Conservation (phyloP, 2,797 vertebrate species). For the Argentina silus region DNA sequence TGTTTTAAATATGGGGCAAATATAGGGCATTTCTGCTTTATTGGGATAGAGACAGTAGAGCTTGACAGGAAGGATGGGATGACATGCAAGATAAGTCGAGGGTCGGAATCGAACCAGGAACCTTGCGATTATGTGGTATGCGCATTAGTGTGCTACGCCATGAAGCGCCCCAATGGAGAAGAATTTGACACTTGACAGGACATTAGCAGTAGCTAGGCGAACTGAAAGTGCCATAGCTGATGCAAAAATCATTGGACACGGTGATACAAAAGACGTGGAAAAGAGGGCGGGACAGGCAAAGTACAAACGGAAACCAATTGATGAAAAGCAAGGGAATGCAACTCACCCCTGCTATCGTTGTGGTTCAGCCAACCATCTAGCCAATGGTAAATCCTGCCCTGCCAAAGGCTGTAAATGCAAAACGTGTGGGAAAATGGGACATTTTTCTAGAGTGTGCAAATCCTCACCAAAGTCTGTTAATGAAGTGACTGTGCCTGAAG, state of each 20-base stretch:
- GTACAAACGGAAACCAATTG: background rate
- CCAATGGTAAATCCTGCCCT: constrained; percentile 10
- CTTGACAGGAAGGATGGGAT: too few species aligned
- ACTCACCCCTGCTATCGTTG: background rate
- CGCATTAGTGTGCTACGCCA: too few species aligned
- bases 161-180: too few species aligned
- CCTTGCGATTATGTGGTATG: too few species aligned
- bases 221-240: constrained; percentile 26
- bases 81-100: too few species aligned
- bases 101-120: too few species aligned
- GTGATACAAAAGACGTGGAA: constrained; percentile 27
- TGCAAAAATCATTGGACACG: constrained; percentile 23
- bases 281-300: background rate
- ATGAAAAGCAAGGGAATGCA: background rate
- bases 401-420: background rate
- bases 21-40: too few species aligned
- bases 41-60: too few species aligned
- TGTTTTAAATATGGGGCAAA: too few species aligned
- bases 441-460: constrained; percentile 4
- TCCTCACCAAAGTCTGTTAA: background rate
- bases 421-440: constrained; percentile 1
- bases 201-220: constrained; percentile 10
- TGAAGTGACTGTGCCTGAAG: constrained; percentile 5
- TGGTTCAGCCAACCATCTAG: constrained; percentile 16
- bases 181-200: constrained; percentile 16